Percentiles rank a stretch among this genome's conserved stretches.
Conservation (phyloP, 2,888 invertebrate species). For the Sphaeridia pumilis region DNA sequence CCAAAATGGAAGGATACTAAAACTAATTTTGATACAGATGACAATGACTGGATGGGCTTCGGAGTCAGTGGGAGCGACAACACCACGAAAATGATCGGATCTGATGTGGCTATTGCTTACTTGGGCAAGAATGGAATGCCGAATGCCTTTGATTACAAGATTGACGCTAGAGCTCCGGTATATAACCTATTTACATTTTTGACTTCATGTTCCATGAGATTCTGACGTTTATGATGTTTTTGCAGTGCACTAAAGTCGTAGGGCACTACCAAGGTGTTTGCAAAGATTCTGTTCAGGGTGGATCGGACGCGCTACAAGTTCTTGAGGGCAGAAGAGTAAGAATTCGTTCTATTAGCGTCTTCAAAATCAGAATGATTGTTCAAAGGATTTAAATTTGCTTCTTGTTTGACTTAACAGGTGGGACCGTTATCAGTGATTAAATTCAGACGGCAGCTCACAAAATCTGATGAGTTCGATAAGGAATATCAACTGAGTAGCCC, state of each 20-base stretch:
- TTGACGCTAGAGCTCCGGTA: conserved; percentile 69
- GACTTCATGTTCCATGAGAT: neutral
- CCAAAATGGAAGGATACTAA: neutral
- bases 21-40: conserved; percentile 39
- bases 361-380: neutral
- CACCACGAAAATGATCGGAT: conserved; percentile 66
- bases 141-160: conserved; percentile 68
- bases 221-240: conserved; percentile 15
- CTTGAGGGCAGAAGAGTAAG: conserved; percentile 27
- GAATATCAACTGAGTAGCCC: conserved; percentile 41
- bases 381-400: neutral
- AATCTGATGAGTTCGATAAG: conserved; percentile 26
- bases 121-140: conserved; percentile 57
- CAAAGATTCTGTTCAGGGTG: conserved; percentile 67
- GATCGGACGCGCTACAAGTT: conserved; percentile 64
- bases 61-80: conserved; percentile 66
- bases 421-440: conserved; percentile 67
- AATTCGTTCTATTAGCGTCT: neutral
- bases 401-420: conserved; percentile 5
- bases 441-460: conserved; percentile 61
- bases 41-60: conserved; percentile 76
- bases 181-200: neutral
- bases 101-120: conserved; percentile 69
- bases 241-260: conserved; percentile 46
- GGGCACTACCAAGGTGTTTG: conserved; percentile 66